phyloP scores from a whole-genome alignment of 2,113 vertebrate genomes.

The Odocoileus virginianus region DNA sequence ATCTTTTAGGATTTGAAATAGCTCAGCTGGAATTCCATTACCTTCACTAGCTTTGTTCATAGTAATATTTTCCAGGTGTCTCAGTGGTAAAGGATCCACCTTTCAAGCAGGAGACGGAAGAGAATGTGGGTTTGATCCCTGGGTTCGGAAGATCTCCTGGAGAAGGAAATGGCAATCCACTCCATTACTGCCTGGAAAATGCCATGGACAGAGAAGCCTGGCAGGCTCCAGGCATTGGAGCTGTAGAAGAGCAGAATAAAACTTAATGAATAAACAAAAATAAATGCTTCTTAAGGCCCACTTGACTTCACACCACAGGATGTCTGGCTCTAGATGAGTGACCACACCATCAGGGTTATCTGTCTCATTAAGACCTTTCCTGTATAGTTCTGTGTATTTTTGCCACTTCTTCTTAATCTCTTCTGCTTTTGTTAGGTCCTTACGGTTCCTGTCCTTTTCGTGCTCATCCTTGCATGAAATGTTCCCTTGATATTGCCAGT shows the following conservation, averaged over 20 bases:
- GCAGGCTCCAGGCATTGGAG: neutral
- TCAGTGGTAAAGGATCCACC: neutral
- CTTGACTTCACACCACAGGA: neutral
- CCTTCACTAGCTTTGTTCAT: neutral
- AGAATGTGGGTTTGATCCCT: neutral
- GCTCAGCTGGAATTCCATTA: neutral
- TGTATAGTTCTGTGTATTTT: neutral
- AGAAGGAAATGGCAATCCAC: neutral
- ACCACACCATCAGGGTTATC: neutral
- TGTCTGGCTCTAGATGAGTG: neutral
- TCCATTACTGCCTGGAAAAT: neutral
- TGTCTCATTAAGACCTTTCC: neutral
- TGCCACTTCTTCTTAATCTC: neutral
- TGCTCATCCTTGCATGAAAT: neutral
- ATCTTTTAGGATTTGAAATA: neutral
- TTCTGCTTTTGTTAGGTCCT: neutral
- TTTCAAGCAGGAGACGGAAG: neutral
- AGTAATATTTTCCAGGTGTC: neutral
- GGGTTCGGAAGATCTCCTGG: neutral
- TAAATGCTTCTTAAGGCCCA: neutral
- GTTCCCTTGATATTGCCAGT: neutral
- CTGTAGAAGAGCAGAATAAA: neutral
- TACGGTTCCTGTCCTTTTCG: neutral
- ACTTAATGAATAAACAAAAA: neutral
- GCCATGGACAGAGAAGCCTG: neutral